A percentile compares a stretch with the other conserved stretches of the same genome.
These are phyloP conservation scores for Azemiops feae DNA, from an alignment of 2,113 vertebrate genomes.

Conservation along the genomic window DNA sequence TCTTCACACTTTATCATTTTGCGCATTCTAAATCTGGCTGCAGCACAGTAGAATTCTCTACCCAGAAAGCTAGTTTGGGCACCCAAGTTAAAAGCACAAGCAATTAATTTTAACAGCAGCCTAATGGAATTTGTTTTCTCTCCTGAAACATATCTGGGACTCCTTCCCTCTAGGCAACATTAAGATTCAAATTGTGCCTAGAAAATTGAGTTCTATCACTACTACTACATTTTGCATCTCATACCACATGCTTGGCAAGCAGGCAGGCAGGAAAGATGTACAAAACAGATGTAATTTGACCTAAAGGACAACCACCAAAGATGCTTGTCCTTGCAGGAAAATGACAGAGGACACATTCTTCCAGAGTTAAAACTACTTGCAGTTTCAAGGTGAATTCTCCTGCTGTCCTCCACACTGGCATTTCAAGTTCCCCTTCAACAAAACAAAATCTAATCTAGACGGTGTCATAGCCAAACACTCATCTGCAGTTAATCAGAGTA, in stretches of 20 bases:
- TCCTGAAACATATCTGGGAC: not conserved
- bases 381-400: constrained; percentile 14
- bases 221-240: not conserved
- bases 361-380: constrained; percentile 3
- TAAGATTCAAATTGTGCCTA: not conserved
- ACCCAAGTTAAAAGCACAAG: constrained; percentile 7
- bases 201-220: not conserved
- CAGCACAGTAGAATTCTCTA: not conserved
- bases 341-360: not conserved
- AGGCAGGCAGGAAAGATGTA: not conserved
- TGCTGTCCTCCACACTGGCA: not conserved
- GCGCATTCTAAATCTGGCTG: not conserved
- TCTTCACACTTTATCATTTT: not conserved
- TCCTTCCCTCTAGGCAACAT: constrained; percentile 3
- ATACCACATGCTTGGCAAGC: not conserved
- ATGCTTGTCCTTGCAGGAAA: not conserved
- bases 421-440: not conserved
- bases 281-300: not conserved
- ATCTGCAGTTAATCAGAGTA: constrained; percentile 16
- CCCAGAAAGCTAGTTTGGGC: not conserved
- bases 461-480: constrained; percentile 11
- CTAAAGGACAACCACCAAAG: not conserved
- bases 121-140: not conserved
- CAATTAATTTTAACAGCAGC: not conserved
- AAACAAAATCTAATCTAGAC: not conserved